Conservation (phyloP, 2,888 invertebrate species). For the Octodonta nipae region DNA sequence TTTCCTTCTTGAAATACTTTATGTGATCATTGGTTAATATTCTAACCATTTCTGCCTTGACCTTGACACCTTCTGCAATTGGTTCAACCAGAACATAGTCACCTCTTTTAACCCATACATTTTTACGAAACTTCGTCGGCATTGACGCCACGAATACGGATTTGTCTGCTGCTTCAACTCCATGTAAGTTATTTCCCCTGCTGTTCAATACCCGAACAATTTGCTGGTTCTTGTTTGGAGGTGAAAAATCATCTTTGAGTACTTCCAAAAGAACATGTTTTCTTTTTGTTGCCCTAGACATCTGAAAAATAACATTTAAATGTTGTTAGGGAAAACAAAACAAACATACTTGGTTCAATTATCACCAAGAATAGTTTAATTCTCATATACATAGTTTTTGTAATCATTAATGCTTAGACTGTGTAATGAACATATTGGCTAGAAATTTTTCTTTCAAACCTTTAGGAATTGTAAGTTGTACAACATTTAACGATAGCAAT, state of each 20-base stretch:
- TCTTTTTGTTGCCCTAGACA: slow-evolving; percentile 65
- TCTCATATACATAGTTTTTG: too few relatives aligned
- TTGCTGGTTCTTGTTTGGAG: slow-evolving; percentile 62
- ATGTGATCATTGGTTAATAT: slow-evolving; percentile 56
- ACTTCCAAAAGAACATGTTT: slow-evolving; percentile 73
- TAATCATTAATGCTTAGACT: too few relatives aligned
- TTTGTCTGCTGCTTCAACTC: slow-evolving; percentile 54
- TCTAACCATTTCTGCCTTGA: slow-evolving; percentile 79
- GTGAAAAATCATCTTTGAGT: slow-evolving; percentile 56
- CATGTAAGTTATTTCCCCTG: slow-evolving; percentile 86
- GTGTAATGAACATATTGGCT: too few relatives aligned
- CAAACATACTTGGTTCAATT: too few relatives aligned
- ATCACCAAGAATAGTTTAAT: too few relatives aligned
- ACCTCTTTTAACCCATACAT: slow-evolving; percentile 86
- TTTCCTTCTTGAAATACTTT: slow-evolving; percentile 49
- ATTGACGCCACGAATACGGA: slow-evolving; percentile 74
- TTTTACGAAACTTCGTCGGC: slow-evolving; percentile 86
- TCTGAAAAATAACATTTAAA: too few relatives aligned
- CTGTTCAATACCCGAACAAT: slow-evolving; percentile 66
- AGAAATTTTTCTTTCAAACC: too few relatives aligned
- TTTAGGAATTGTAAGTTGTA: too few relatives aligned
- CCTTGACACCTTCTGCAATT: slow-evolving; percentile 86
- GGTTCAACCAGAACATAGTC: slow-evolving; percentile 79
- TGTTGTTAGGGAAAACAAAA: too few relatives aligned
- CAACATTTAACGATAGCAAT: too few relatives aligned